Conservation (phyloP, 2,888 invertebrate genomes). For the Sinelater perroti region DNA sequence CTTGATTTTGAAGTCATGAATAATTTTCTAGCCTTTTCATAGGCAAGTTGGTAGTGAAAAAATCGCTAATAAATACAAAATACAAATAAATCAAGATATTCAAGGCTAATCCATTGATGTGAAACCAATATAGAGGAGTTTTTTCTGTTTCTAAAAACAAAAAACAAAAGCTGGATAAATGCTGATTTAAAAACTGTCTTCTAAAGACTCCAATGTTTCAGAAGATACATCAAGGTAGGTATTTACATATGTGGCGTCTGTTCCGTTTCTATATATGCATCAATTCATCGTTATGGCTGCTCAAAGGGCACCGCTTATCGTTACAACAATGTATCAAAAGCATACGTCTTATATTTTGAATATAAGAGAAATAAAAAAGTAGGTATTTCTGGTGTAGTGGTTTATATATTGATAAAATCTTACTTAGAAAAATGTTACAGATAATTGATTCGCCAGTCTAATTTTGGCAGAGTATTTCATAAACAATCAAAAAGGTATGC, state of each 20-base stretch:
- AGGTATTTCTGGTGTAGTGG: no score
- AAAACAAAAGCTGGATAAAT: neutral
- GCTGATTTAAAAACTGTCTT: neutral
- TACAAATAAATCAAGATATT: neutral
- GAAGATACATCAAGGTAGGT: neutral
- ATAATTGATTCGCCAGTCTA: no score
- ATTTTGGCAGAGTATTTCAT: no score
- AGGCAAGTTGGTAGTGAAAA: neutral
- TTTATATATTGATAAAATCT: no score
- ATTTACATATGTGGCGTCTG: neutral
- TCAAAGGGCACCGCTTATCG: neutral
- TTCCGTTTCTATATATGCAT: neutral
- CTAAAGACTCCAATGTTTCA: neutral
- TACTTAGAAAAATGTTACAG: no score
- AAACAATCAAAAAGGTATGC: no score
- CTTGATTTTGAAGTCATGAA: neutral
- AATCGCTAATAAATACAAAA: neutral
- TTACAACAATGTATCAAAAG: neutral
- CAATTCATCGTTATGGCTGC: neutral
- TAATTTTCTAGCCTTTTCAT: neutral
- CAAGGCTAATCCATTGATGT: neutral
- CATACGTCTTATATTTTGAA: no score
- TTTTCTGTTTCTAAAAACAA: slow-evolving; percentile 2
- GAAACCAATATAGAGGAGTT: neutral
- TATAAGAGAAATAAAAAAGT: no score